Evolutionary conservation across 2,888 invertebrate species (phyloP).

Genomic region (Xestia sexstrigata): DNA sequence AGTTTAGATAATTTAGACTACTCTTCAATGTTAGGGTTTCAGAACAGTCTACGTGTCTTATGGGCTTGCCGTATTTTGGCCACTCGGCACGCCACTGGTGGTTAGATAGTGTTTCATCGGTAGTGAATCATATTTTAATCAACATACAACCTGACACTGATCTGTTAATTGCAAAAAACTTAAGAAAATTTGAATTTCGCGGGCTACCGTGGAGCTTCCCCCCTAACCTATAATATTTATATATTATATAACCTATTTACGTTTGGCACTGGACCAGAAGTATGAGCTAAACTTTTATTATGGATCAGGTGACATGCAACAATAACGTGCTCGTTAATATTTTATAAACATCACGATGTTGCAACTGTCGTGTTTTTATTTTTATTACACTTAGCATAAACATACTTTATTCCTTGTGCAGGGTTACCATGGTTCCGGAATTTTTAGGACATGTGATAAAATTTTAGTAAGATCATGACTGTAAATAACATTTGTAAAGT

Average conservation of each 20-base stretch:
- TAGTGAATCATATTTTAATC: too few species aligned
- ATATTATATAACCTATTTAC: too few species aligned
- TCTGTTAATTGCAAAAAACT: too few species aligned
- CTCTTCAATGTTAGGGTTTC: background rate
- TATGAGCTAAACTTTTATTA: background rate
- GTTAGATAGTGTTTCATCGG: too few species aligned
- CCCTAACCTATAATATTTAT: background rate
- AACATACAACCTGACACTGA: too few species aligned
- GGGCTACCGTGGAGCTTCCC: too few species aligned
- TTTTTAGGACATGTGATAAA: background rate
- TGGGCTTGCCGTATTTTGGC: background rate
- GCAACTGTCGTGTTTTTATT: constrained; percentile 4
- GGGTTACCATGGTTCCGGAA: constrained; percentile 2
- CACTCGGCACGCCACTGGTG: background rate
- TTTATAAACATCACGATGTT: constrained; percentile 44
- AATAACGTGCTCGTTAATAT: constrained; percentile 19
- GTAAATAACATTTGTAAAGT: background rate
- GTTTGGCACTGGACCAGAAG: background rate
- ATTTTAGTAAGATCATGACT: background rate
- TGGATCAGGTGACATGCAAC: background rate
- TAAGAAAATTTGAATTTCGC: too few species aligned
- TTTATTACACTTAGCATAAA: background rate
- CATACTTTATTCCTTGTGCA: constrained; percentile 7
- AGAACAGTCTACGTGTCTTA: background rate
- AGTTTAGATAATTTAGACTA: background rate